A percentile compares a stretch with the other conserved stretches of the same genome.
Conservation (phyloP, 2,113 vertebrate species). For the Tupaia tana region DNA sequence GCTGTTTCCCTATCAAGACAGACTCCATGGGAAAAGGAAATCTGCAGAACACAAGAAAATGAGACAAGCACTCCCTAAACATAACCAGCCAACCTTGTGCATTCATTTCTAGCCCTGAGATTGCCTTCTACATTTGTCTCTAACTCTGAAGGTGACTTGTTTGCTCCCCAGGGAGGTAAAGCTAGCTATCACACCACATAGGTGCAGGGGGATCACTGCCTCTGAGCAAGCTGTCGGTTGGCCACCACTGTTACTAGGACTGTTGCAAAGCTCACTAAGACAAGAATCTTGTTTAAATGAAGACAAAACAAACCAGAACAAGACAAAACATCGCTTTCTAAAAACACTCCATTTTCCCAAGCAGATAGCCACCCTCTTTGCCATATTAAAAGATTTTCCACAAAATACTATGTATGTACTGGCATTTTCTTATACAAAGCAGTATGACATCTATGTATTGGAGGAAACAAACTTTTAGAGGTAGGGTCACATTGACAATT, state of each 20-base stretch:
- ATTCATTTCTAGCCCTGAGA: background rate
- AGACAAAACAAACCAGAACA: no score
- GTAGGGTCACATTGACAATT: background rate
- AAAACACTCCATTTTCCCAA: background rate
- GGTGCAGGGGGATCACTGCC: background rate
- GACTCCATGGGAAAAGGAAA: background rate
- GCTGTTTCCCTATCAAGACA: background rate
- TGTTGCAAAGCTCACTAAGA: background rate
- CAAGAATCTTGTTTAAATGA: background rate
- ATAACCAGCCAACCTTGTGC: background rate
- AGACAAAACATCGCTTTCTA: background rate
- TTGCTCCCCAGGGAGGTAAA: background rate
- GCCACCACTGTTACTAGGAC: background rate
- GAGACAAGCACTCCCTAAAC: background rate
- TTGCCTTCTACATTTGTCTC: background rate
- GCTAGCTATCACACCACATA: background rate
- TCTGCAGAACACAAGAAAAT: conserved; percentile 7
- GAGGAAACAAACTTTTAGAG: background rate
- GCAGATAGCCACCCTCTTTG: background rate
- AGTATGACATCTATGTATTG: background rate
- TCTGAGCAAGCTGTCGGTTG: background rate
- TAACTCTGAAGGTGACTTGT: background rate
- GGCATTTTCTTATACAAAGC: background rate
- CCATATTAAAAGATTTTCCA: background rate
- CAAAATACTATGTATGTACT: background rate